Percentiles rank a stretch among this genome's conserved stretches.
Conservation (phyloP, 2,888 invertebrate genomes). For the Chloroclysta siterata region DNA sequence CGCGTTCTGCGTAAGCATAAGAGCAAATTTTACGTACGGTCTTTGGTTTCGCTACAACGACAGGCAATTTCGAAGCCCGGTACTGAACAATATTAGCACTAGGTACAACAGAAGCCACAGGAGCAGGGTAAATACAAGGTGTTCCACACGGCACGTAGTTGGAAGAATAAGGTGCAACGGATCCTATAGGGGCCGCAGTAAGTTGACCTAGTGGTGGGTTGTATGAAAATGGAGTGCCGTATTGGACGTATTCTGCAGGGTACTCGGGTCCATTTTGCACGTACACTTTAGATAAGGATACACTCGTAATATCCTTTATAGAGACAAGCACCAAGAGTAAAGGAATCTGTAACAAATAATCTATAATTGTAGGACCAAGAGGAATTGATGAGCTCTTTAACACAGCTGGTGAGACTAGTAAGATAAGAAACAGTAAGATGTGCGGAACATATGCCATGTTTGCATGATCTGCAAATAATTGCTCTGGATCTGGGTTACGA, state of each 20-base stretch:
- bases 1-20: no score
- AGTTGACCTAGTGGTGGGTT: slow-evolving; percentile 58
- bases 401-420: background rate
- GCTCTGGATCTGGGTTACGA: background rate
- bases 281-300: slow-evolving; percentile 69
- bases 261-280: slow-evolving; percentile 60
- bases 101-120: slow-evolving; percentile 51
- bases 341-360: slow-evolving; percentile 57
- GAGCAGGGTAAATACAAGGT: slow-evolving; percentile 65
- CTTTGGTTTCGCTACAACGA: slow-evolving; percentile 55
- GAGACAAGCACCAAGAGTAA: slow-evolving; percentile 51
- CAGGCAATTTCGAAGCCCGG: slow-evolving; percentile 59
- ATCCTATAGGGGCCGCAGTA: slow-evolving; percentile 53
- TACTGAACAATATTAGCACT: slow-evolving; percentile 61
- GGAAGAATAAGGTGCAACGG: slow-evolving; percentile 52
- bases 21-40: slow-evolving; percentile 55
- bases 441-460: background rate
- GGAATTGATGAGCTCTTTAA: background rate
- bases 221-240: slow-evolving; percentile 58
- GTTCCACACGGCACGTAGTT: slow-evolving; percentile 63
- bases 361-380: background rate
- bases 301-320: slow-evolving; percentile 50
- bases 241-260: slow-evolving; percentile 58
- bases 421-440: background rate
- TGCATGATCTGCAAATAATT: background rate